A percentile compares a stretch with the other conserved stretches of the same genome.
Conservation (phyloP, 2,797 vertebrate genomes). For the Spondyliosoma cantharus region DNA sequence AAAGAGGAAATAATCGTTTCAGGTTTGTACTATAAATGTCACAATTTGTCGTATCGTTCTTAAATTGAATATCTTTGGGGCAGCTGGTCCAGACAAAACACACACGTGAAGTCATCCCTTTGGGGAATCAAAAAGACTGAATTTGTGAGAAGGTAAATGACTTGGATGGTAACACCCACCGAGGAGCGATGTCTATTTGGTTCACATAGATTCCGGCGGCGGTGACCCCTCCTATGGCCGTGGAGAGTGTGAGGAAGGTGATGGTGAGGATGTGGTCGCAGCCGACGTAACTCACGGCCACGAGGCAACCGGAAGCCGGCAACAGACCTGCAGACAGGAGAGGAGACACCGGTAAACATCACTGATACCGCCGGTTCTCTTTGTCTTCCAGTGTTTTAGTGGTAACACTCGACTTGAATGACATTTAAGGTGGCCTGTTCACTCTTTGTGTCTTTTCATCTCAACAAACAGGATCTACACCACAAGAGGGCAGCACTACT, state of each 20-base stretch:
- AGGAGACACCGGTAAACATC: not conserved
- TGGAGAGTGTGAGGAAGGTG: constrained; percentile 81
- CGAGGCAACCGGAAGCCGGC: constrained; percentile 76
- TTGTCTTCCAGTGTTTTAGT: not conserved
- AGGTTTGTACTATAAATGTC: too few species aligned
- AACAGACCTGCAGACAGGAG: constrained; percentile 79
- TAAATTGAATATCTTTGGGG: not conserved
- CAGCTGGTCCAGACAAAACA: not conserved
- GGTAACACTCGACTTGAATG: not conserved
- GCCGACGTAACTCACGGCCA: constrained; percentile 78
- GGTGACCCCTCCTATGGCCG: constrained; percentile 79
- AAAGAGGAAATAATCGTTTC: not conserved
- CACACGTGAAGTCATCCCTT: not conserved
- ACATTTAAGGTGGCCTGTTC: not conserved
- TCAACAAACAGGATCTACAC: not conserved
- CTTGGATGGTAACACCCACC: constrained; percentile 68
- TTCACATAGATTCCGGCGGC: constrained; percentile 88
- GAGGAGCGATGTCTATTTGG: constrained; percentile 90
- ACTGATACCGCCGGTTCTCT: not conserved
- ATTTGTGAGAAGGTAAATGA: not conserved
- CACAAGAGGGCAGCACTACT: constrained; percentile 20
- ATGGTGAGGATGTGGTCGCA: constrained; percentile 79
- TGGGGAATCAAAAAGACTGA: not conserved
- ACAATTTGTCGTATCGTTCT: not conserved
- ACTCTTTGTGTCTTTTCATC: not conserved